phyloP scores from a whole-genome alignment of 2,113 vertebrate genomes.

The Propithecus coquereli region DNA sequence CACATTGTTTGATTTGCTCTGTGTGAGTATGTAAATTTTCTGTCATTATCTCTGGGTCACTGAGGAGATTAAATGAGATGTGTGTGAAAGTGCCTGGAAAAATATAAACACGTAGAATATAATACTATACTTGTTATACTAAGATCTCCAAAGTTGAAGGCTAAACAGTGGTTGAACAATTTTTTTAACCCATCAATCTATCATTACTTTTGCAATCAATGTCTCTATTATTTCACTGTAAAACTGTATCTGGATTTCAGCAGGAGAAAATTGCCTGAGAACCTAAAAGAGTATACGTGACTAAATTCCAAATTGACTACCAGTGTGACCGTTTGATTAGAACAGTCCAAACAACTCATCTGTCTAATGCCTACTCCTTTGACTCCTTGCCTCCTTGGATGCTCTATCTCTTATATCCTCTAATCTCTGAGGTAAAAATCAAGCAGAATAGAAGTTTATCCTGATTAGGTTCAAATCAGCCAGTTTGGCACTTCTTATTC shows the following conservation, averaged over 20 bases:
- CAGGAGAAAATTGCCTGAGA: background rate
- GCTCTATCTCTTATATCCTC: background rate
- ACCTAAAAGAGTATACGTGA: background rate
- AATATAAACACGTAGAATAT: background rate
- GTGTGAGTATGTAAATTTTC: background rate
- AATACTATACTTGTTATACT: background rate
- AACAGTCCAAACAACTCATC: background rate
- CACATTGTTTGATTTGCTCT: background rate
- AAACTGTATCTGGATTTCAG: constrained; percentile 22
- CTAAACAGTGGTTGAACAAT: background rate
- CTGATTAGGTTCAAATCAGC: background rate
- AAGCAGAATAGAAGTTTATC: background rate
- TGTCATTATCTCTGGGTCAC: background rate
- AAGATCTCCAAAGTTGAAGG: background rate
- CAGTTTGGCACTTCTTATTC: background rate
- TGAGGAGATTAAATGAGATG: background rate
- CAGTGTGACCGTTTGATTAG: background rate
- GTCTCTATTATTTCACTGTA: background rate
- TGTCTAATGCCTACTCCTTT: background rate
- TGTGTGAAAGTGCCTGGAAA: background rate
- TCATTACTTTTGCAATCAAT: constrained; percentile 21
- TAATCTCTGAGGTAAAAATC: background rate
- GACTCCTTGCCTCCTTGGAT: background rate
- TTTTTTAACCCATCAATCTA: background rate
- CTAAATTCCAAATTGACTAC: background rate